These are phyloP conservation scores for Turnix velox DNA, from an alignment of 2,113 vertebrate genomes.

Conservation along the genomic window DNA sequence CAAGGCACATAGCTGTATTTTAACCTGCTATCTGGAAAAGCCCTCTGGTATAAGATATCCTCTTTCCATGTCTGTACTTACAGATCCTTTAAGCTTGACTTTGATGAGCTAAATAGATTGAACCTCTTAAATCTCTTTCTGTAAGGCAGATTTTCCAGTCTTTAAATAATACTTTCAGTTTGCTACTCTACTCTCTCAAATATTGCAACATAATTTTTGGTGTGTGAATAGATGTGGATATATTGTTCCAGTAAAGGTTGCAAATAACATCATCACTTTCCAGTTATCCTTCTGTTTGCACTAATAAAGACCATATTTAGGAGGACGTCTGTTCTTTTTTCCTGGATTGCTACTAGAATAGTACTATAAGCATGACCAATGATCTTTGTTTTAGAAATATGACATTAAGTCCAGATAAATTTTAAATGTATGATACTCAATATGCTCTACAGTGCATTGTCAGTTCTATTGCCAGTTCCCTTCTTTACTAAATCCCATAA, in stretches of 20 bases:
- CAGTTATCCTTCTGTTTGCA: neutral
- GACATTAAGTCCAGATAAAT: neutral
- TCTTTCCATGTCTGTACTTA: neutral
- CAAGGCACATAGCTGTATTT: neutral
- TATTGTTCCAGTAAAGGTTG: neutral
- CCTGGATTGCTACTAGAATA: neutral
- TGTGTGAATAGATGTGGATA: neutral
- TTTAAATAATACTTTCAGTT: neutral
- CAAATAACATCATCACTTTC: neutral
- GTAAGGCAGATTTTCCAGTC: slow-evolving; percentile 13
- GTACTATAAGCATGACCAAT: neutral
- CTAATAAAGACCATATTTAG: neutral
- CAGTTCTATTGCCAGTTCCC: neutral
- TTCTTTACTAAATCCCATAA: neutral
- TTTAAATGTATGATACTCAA: neutral
- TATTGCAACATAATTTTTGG: neutral
- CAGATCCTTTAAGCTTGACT: slow-evolving; percentile 6
- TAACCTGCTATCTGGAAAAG: neutral
- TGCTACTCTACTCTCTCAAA: neutral
- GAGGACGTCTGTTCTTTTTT: neutral
- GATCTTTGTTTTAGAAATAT: neutral
- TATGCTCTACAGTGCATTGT: neutral
- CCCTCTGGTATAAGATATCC: neutral
- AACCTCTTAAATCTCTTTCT: neutral
- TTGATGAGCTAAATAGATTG: slow-evolving; percentile 34